Conservation (phyloP, 1,140 invertebrate species). For the Lucilia cuprina region DNA sequence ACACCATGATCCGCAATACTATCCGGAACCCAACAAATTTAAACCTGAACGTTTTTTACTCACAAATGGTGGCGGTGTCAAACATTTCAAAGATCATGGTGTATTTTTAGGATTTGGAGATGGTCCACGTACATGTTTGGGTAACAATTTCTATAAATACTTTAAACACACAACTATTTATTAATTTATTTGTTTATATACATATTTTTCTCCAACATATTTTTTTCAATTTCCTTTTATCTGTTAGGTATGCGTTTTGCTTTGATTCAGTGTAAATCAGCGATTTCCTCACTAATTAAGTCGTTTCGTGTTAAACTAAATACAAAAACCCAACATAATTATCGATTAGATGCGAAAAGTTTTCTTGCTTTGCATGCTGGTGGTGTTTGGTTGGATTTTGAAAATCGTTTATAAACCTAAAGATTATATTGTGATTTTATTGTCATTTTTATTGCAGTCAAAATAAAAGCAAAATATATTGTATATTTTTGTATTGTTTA, state of each 20-base stretch:
- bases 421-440: background rate
- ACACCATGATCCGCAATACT: slow-evolving; percentile 72
- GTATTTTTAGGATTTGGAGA: slow-evolving; percentile 73
- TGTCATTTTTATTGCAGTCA: background rate
- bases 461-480: background rate
- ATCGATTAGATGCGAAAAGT: slow-evolving; percentile 49
- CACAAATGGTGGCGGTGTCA: slow-evolving; percentile 63
- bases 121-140: slow-evolving; percentile 72
- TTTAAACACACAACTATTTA: background rate
- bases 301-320: slow-evolving; percentile 47
- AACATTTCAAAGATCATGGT: slow-evolving; percentile 58
- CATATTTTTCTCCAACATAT: background rate
- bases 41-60: slow-evolving; percentile 69
- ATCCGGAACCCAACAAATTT: slow-evolving; percentile 71
- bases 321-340: slow-evolving; percentile 43
- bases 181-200: too few species aligned
- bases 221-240: background rate
- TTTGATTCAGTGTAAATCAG: slow-evolving; percentile 50
- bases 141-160: slow-evolving; percentile 42
- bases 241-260: slow-evolving; percentile 49
- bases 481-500: background rate
- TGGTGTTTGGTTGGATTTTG: slow-evolving; percentile 56
- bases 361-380: slow-evolving; percentile 55
- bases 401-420: background rate
- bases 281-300: slow-evolving; percentile 51